Evolutionary conservation across 1,140 invertebrate genomes (phyloP).

Genomic region (Thaumatotibia leucotreta): DNA sequence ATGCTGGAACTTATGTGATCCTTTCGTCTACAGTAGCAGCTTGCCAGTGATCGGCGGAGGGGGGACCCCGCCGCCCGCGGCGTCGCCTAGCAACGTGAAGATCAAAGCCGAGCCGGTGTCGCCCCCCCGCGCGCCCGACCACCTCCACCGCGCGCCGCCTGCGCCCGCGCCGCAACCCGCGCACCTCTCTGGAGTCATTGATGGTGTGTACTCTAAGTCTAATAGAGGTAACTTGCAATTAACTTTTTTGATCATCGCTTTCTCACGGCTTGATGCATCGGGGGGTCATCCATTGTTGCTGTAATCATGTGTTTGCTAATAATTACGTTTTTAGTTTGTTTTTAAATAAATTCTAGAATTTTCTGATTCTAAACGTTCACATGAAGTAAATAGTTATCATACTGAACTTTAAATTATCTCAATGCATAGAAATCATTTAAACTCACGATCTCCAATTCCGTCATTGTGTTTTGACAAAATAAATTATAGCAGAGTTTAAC

Average conservation of each 20-base stretch:
- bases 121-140: conserved; percentile 82
- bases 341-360: too few relatives aligned
- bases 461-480: too few relatives aligned
- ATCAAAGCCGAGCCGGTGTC: conserved; percentile 97
- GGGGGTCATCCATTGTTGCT: background rate
- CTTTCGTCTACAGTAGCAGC: conserved; percentile 75
- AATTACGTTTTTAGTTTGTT: background rate
- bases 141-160: conserved; percentile 70
- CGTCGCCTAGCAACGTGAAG: conserved; percentile 90
- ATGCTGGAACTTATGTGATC: background rate
- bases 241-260: background rate
- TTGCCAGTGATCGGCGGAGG: conserved; percentile 88
- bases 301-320: background rate
- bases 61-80: conserved; percentile 89
- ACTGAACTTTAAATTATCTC: too few relatives aligned
- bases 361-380: too few relatives aligned
- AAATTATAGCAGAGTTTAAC: too few relatives aligned
- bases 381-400: too few relatives aligned
- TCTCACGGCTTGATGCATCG: background rate
- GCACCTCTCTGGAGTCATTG: conserved; percentile 69
- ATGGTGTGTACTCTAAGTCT: conserved; percentile 40
- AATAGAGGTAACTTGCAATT: background rate
- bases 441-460: too few relatives aligned
- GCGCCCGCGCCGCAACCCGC: conserved; percentile 71
- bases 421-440: too few relatives aligned